Conservation (phyloP, 2,113 vertebrate genomes). For the Antechinus stuartii region DNA sequence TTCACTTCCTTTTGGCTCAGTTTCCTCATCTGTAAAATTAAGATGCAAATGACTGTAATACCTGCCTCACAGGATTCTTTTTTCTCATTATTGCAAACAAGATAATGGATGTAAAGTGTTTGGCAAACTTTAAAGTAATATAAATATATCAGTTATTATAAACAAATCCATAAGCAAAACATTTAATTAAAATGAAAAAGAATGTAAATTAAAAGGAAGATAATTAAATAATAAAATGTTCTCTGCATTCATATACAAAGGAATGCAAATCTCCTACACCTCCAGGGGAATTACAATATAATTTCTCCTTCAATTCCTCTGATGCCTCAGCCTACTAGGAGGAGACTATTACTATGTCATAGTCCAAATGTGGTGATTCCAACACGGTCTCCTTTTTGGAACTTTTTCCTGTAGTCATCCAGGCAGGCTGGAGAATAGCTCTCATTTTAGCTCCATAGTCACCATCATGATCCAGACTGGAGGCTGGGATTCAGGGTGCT, state of each 20-base stretch:
- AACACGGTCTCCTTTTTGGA: not conserved
- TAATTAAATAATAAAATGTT: not conserved
- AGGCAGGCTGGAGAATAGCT: not conserved
- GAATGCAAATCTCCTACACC: not conserved
- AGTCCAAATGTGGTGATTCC: not conserved
- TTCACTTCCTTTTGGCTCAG: not conserved
- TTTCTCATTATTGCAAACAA: not conserved
- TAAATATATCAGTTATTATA: not conserved
- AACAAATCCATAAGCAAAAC: not conserved
- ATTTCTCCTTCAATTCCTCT: not conserved
- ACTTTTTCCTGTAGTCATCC: not conserved
- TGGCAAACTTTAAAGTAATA: not conserved
- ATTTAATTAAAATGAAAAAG: not conserved
- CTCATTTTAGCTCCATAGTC: not conserved
- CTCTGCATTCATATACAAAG: not conserved
- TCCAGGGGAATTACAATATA: not conserved
- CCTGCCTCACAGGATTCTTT: not conserved
- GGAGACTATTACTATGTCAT: not conserved
- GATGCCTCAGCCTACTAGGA: not conserved
- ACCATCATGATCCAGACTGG: not conserved
- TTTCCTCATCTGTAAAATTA: not conserved
- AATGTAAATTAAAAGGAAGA: not conserved
- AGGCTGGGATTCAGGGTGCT: not conserved
- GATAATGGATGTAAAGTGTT: not conserved
- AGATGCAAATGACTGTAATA: not conserved